A percentile compares a stretch with the other conserved stretches of the same genome.
phyloP scores from a whole-genome alignment of 2,113 vertebrate species.

The Lophura nycthemera region DNA sequence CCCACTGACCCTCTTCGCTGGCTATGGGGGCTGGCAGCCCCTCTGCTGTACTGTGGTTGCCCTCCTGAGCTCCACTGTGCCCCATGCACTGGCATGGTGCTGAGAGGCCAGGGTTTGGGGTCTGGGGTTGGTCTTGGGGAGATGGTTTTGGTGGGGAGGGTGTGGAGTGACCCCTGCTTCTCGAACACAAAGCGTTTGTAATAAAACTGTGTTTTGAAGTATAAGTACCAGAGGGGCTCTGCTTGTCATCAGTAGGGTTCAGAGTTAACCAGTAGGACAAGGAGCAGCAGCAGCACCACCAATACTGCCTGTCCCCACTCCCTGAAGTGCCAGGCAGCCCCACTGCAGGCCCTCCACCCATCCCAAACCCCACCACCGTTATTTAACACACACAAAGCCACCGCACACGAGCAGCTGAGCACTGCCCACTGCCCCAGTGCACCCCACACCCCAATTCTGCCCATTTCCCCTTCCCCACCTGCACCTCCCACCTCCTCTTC shows the following conservation, averaged over 20 bases:
- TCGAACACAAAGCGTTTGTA: not conserved
- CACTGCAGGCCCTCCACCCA: not conserved
- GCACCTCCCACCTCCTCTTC: not conserved
- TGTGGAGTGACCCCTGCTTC: not conserved
- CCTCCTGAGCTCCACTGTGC: not conserved
- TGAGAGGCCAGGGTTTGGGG: not conserved
- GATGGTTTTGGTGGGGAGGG: accelerated
- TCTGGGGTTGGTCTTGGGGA: not conserved
- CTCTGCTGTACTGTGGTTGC: not conserved
- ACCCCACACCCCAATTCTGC: not conserved
- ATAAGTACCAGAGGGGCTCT: accelerated
- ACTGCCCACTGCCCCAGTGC: accelerated
- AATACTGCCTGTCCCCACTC: accelerated
- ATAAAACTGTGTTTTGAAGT: not conserved
- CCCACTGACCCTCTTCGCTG: conserved; percentile 23
- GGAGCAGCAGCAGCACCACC: not conserved
- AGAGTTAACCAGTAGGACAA: not conserved
- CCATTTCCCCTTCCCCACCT: not conserved
- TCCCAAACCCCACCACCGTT: accelerated
- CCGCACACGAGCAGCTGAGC: not conserved
- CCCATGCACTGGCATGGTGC: not conserved
- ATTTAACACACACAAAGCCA: not conserved
- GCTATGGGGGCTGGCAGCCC: not conserved
- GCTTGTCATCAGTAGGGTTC: not conserved
- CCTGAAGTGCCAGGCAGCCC: accelerated